Evolutionary conservation across 2,888 invertebrate species (phyloP).

Genomic region (Exephanes ischioxanthus): DNA sequence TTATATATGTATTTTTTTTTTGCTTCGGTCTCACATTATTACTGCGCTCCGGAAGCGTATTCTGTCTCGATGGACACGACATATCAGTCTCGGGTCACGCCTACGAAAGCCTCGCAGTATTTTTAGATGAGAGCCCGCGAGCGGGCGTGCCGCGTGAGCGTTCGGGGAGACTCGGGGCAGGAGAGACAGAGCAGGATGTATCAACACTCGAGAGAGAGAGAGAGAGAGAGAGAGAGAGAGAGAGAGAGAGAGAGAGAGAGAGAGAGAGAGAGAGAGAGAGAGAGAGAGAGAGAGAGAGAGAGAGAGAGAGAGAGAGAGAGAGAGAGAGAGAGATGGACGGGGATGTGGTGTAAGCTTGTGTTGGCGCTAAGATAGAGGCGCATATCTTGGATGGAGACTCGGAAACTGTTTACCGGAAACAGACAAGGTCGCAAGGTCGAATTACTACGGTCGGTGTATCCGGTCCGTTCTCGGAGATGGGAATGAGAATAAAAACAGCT

Average conservation of each 20-base stretch:
- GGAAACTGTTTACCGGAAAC: constrained; percentile 60
- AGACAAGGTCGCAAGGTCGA: constrained; percentile 42
- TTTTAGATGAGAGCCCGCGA: constrained; percentile 28
- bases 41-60: constrained; percentile 48
- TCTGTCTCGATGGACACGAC: constrained; percentile 56
- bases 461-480: constrained; percentile 21
- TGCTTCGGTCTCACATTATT: constrained; percentile 16
- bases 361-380: constrained; percentile 29
- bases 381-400: constrained; percentile 53
- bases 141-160: constrained; percentile 4
- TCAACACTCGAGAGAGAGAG: constrained; percentile 3
- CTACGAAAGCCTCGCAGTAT: constrained; percentile 51
- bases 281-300: too few relatives aligned
- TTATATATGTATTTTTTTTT: background rate
- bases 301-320: too few relatives aligned
- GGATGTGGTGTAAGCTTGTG: background rate
- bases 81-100: constrained; percentile 58
- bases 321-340: constrained; percentile 2
- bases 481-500: background rate
- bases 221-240: too few relatives aligned
- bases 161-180: background rate
- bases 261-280: too few relatives aligned
- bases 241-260: too few relatives aligned
- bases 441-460: constrained; percentile 38
- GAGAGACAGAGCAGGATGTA: constrained; percentile 25